Evolutionary conservation across 92 coral and sea anemone species (phyloP), one percentile per base, ranked within the genome.

Genomic region (Epizoanthus fatuus): DNA sequence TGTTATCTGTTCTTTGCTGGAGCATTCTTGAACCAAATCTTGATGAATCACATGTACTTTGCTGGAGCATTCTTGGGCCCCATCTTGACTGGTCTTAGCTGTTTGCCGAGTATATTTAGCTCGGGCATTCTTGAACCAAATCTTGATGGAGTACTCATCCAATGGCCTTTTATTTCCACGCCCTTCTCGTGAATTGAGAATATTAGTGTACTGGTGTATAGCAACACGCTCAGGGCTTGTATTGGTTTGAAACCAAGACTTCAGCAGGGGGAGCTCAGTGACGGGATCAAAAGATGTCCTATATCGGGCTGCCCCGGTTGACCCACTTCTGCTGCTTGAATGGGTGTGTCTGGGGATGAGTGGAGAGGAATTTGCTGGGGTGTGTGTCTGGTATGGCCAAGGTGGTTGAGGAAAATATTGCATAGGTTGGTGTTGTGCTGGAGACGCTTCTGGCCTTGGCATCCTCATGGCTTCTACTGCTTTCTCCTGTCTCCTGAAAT

Each of bases 51-150:
- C 16, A 32, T 49, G 56, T 22, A 1, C 39, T 10, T 62, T 38
- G 22, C n/a, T 19, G 13, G 70, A 39, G 14, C 25, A 44, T 5
- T 12, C 25, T 60, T 42, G 14, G 25, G 15, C 57, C 40, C 69
- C 45, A 20, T 77, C 82, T 14, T 59, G 58, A 10, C 59, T 44
- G 39, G 3, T 17, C 40, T 60, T 60, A 10, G 69, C 2, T 13
- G 10, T 44, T 52, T 77, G 69, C 5, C 82, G 69, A 17, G 82
- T 60, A 12, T 22, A 51, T 49, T 89, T 69, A 3, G 94, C 94
- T 52, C 94, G 79, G 1, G 94, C 72, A 74, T 91, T 91, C 35
- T 91, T 91, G 57, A 91, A 91, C 94, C 94, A 91, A 39, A 87
- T 91, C 56, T 87, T 83, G 39, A 91, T 90, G 0, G 91, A 85